A percentile compares a stretch with the other conserved stretches of the same genome.
phyloP scores from a whole-genome alignment of 2,888 invertebrate genomes.

The Pseudococcus longispinus region DNA sequence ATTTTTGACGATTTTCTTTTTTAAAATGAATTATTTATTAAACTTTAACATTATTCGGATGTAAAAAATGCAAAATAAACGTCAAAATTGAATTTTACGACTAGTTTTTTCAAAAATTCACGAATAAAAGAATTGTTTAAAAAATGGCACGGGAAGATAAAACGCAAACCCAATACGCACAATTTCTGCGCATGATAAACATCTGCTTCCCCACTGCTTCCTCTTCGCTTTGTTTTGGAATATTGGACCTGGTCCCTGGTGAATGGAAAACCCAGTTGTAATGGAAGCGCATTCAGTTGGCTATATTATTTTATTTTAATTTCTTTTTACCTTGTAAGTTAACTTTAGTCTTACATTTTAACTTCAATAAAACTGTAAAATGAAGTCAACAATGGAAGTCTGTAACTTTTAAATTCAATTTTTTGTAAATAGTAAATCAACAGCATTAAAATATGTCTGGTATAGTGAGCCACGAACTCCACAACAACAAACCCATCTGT shows the following conservation, averaged over 20 bases:
- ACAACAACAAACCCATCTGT: not conserved
- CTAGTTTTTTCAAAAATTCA: not conserved
- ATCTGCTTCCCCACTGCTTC: not conserved
- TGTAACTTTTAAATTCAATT: not conserved
- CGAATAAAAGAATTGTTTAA: not conserved
- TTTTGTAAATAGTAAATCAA: conserved; percentile 8
- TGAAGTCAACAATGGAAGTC: not conserved
- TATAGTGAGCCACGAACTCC: not conserved
- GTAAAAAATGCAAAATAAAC: not conserved
- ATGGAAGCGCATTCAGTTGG: not conserved
- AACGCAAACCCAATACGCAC: not conserved
- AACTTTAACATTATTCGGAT: not conserved
- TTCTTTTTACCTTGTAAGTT: not conserved
- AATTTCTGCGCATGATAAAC: not conserved
- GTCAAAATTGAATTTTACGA: not conserved
- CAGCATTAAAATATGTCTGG: not conserved
- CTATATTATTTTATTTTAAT: not conserved
- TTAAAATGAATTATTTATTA: not conserved
- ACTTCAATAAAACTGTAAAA: not conserved
- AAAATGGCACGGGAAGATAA: not conserved
- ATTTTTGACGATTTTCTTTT: not conserved
- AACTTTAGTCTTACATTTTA: not conserved
- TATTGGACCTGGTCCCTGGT: too few species aligned
- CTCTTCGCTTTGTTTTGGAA: not conserved
- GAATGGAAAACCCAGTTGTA: not conserved